These are phyloP conservation scores for Ciona savignyi DNA, from an alignment of 23 tunicate genomes.

Conservation along the genomic window DNA sequence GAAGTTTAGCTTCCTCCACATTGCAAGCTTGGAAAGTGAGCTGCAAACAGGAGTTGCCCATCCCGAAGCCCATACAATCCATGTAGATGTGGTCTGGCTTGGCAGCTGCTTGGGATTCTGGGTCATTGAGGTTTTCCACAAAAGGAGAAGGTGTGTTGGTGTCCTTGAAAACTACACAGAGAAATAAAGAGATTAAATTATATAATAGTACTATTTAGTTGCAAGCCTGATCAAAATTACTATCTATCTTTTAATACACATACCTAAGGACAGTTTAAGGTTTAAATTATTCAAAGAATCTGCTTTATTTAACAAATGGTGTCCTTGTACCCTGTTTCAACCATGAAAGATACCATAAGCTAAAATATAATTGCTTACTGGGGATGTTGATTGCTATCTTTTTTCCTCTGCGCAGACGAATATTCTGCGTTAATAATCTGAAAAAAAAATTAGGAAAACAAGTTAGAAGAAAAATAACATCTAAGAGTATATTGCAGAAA, in stretches of 20 bases:
- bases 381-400: conserved; percentile 90
- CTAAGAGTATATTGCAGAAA: neutral
- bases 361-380: no score
- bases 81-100: conserved; percentile 94
- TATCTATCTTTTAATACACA: no score
- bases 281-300: no score
- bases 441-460: neutral
- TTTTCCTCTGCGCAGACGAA: conserved; percentile 79
- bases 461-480: neutral
- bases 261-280: no score
- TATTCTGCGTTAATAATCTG: conserved; percentile 68
- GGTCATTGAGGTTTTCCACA: conserved; percentile 49
- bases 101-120: conserved; percentile 65
- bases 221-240: neutral
- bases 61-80: conserved; percentile 98
- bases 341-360: no score
- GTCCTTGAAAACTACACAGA: conserved; percentile 72
- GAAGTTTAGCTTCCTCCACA: conserved; percentile 61
- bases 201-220: neutral
- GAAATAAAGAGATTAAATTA: neutral
- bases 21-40: conserved; percentile 91
- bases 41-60: conserved; percentile 81
- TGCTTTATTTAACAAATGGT: no score
- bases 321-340: no score
- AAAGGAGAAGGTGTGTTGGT: conserved; percentile 79